Evolutionary conservation across 1,140 invertebrate species (phyloP).

Genomic region (Drosophila bocqueti): DNA sequence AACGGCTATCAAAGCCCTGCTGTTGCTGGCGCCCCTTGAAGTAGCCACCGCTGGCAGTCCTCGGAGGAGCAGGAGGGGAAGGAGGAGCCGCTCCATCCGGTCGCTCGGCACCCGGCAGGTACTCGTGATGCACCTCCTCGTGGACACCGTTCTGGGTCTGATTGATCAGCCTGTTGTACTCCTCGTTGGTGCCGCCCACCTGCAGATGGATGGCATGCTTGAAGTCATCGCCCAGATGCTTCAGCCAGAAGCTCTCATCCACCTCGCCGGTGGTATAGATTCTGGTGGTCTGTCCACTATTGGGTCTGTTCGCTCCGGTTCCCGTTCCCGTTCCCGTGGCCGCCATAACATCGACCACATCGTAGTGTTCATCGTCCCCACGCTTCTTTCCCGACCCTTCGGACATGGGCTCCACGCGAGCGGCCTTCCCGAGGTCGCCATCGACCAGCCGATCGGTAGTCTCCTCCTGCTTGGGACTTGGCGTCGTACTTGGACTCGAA

Average conservation of each 20-base stretch:
- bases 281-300: conserved; percentile 71
- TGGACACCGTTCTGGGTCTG: conserved; percentile 62
- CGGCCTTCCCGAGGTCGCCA: conserved; percentile 38
- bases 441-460: conserved; percentile 36
- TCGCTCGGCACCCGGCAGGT: conserved; percentile 63
- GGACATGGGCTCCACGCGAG: conserved; percentile 30
- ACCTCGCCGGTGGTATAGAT: conserved; percentile 74
- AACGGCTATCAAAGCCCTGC: conserved; percentile 44
- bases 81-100: conserved; percentile 15
- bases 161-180: conserved; percentile 70
- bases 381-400: neutral
- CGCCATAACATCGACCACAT: conserved; percentile 63
- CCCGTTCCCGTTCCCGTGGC: conserved; percentile 21
- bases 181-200: conserved; percentile 69
- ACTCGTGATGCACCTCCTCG: conserved; percentile 75
- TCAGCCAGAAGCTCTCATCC: conserved; percentile 75
- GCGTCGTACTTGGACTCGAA: conserved; percentile 16
- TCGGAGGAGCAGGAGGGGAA: neutral
- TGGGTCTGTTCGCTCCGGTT: conserved; percentile 29
- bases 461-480: neutral
- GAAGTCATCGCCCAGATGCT: conserved; percentile 77
- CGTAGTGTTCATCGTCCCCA: conserved; percentile 33
- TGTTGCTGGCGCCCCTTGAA: conserved; percentile 9
- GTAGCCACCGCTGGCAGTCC: neutral
- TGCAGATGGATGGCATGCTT: conserved; percentile 77